Evolutionary conservation across 2,113 vertebrate genomes (phyloP).

Genomic region (Pseudonaja textilis): DNA sequence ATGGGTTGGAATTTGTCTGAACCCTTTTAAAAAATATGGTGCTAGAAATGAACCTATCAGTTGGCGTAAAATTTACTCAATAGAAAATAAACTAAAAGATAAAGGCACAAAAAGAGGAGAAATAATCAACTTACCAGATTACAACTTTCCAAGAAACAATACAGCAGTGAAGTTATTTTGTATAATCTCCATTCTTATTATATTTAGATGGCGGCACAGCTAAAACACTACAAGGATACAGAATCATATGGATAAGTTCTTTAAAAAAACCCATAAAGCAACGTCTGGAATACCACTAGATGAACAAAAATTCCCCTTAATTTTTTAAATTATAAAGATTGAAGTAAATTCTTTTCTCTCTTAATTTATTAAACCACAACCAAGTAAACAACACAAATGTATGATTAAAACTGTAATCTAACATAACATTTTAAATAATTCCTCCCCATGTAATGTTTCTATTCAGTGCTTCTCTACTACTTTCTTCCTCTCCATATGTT

Average conservation of each 20-base stretch:
- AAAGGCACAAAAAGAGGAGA: not conserved
- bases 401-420: not conserved
- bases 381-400: not conserved
- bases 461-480: no score
- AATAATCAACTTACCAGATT: constrained; percentile 6
- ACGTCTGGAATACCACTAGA: not conserved
- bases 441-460: not conserved
- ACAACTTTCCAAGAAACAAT: constrained; percentile 2
- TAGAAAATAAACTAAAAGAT: not conserved
- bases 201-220: not conserved
- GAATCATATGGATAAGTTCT: not conserved
- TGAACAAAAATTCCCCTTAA: not conserved
- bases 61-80: not conserved
- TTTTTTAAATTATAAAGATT: not conserved
- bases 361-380: not conserved
- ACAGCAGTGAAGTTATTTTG: not conserved
- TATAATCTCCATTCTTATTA: constrained; percentile 11
- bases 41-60: not conserved
- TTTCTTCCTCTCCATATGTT: not conserved
- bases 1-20: not conserved
- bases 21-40: not conserved
- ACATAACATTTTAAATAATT: not conserved
- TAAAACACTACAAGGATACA: not conserved
- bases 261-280: not conserved
- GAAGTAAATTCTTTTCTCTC: not conserved